Conservation (phyloP, 2,888 invertebrate genomes). For the Saturnia pavonia region DNA sequence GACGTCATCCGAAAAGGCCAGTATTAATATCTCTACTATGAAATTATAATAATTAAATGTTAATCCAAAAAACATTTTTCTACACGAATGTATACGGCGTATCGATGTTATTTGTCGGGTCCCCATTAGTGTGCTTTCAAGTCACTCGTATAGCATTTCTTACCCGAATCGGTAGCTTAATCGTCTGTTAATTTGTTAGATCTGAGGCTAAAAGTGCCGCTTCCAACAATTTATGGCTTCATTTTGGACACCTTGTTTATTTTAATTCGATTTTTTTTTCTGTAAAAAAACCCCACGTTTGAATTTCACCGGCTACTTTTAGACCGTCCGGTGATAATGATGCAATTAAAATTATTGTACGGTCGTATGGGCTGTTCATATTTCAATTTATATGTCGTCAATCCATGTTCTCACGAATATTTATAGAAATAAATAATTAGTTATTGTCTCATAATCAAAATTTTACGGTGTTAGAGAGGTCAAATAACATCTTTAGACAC, state of each 20-base stretch:
- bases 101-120: constrained; percentile 66
- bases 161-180: constrained; percentile 78
- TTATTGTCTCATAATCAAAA: not conserved
- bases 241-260: constrained; percentile 68
- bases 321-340: constrained; percentile 44
- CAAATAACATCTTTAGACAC: too few relatives aligned
- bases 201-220: constrained; percentile 72
- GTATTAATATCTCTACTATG: not conserved
- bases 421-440: not conserved
- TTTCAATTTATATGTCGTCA: constrained; percentile 22
- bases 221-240: constrained; percentile 73
- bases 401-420: not conserved
- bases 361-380: constrained; percentile 19
- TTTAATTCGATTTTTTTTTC: constrained; percentile 47
- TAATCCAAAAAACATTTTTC: constrained; percentile 6
- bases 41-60: not conserved
- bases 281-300: constrained; percentile 40
- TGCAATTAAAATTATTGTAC: constrained; percentile 47
- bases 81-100: constrained; percentile 42
- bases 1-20: not conserved
- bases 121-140: constrained; percentile 66
- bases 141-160: constrained; percentile 46
- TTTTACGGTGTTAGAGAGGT: too few relatives aligned
- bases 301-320: constrained; percentile 24
- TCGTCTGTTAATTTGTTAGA: constrained; percentile 79